Percentiles rank a stretch among this genome's conserved stretches.
These are phyloP conservation scores for Dendrolimus kikuchii DNA, from an alignment of 1,140 invertebrate genomes.

Conservation along the genomic window DNA sequence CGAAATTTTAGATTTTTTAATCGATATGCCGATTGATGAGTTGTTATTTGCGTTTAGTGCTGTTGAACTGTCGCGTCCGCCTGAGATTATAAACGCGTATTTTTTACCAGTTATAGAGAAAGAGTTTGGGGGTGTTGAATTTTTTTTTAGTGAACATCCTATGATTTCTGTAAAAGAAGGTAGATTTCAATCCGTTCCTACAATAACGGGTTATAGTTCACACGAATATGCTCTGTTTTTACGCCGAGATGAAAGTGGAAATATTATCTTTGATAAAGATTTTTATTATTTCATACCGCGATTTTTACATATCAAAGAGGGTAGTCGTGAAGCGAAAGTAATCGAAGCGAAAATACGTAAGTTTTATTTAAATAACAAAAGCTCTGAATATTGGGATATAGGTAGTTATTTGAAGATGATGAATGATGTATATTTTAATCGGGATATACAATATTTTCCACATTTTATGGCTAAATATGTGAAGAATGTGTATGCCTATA, in stretches of 20 bases:
- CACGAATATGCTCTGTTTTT: conserved; percentile 73
- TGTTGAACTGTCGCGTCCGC: conserved; percentile 36
- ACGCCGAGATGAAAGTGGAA: conserved; percentile 29
- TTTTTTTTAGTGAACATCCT: conserved; percentile 54
- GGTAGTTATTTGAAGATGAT: conserved; percentile 50
- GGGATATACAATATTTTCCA: conserved; percentile 55
- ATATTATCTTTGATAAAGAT: conserved; percentile 41
- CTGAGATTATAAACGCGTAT: conserved; percentile 30
- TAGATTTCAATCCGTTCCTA: conserved; percentile 73
- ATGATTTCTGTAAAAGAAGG: conserved; percentile 46
- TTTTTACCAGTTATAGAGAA: conserved; percentile 62
- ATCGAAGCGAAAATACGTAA: conserved; percentile 45
- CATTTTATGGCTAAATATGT: conserved; percentile 39
- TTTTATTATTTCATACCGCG: conserved; percentile 53
- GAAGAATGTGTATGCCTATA: conserved; percentile 59
- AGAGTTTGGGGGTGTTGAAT: conserved; percentile 41
- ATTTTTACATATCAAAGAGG: conserved; percentile 22
- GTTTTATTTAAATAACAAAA: conserved; percentile 67
- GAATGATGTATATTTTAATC: conserved; percentile 60
- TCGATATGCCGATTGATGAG: conserved; percentile 49
- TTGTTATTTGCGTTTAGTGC: conserved; percentile 44
- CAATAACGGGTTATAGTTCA: conserved; percentile 71
- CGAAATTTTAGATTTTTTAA: conserved; percentile 57
- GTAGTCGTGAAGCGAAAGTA: conserved; percentile 20
- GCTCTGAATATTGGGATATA: conserved; percentile 22